Evolutionary conservation across 1,140 invertebrate species (phyloP), one percentile per base, ranked within the genome.

Genomic region (Schlechtendalia chinensis): DNA sequence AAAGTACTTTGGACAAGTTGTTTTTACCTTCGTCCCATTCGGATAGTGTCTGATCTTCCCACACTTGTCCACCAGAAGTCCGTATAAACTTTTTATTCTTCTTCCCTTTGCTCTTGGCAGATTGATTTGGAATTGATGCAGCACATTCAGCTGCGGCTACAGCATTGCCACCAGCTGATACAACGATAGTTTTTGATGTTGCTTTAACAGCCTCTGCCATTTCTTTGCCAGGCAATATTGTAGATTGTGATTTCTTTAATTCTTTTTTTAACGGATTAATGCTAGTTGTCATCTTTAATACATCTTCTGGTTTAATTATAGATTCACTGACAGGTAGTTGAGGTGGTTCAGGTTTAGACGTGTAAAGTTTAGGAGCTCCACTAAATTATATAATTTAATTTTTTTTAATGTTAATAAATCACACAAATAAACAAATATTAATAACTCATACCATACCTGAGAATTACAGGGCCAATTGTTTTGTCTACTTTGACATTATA

Each of bases 11-110:
- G n/a, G n/a, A n/a, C n/a, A n/a, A n/a, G n/a, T n/a, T 4, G 32
- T 39, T 50, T 50, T 50, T 84, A 91, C 91, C 91, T 84, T 94
- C 91, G 75, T 95, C 93, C 96, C 96, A 99, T 84, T 98, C 97
- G 17, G 90, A 85, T 29, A 99, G 86, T 0, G 94, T 94, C 56
- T 89, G 88, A 88, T 98, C 97, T 86, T 98, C 96, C 97, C 97
- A 99, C 2, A 92, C 91, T 83, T 93, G 91, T 5, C 96, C 96
- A 54, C 96, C 97, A 10, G 96, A 97, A 83, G 92, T 94, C 63
- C 97, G 88, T 53, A 98, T 90, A 47, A 80, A 53, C 71, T 84
- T 86, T 85, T 82, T 82, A 84, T 87, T 86, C 80, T 87, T 85
- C 81, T 87, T 87, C 75, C 88, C 87, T 83, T 88, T 88, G 39